A percentile compares a stretch with the other conserved stretches of the same genome.
These are phyloP conservation scores for Danio kyathit DNA, from an alignment of 2,797 vertebrate species.

Conservation along the genomic window DNA sequence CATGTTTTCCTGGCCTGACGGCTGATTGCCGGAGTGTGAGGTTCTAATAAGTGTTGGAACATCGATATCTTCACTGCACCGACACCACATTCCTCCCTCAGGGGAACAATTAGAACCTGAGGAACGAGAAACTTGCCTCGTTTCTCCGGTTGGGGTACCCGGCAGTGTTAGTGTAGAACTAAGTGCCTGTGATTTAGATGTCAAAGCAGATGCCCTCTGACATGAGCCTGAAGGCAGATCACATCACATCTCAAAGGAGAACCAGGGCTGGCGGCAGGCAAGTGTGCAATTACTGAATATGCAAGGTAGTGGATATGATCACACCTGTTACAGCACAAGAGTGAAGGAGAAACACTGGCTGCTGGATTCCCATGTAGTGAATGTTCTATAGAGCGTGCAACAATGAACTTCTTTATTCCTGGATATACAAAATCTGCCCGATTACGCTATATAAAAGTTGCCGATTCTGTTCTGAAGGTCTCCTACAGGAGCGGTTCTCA, in stretches of 20 bases:
- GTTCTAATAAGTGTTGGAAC: conserved; percentile 47
- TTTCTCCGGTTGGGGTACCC: conserved; percentile 14
- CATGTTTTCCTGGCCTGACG: conserved; percentile 29
- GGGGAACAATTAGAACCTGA: conserved; percentile 45
- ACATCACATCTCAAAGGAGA: conserved; percentile 8
- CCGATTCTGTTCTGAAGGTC: too few relatives aligned
- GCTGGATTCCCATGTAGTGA: background rate
- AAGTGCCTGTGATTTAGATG: conserved; percentile 53
- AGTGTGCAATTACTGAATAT: conserved; percentile 32
- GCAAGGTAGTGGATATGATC: conserved; percentile 2
- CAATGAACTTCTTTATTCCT: background rate
- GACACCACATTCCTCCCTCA: background rate
- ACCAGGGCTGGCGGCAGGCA: conserved; percentile 14
- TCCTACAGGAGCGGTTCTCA: too few relatives aligned
- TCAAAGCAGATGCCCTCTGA: conserved; percentile 47
- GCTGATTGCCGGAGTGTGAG: conserved; percentile 19
- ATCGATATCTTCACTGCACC: conserved; percentile 23
- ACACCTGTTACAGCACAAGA: conserved; percentile 11
- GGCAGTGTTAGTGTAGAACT: conserved; percentile 35
- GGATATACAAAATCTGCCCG: background rate
- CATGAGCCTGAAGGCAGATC: conserved; percentile 38
- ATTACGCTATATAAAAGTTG: too few relatives aligned
- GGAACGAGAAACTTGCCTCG: conserved; percentile 19
- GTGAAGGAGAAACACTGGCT: background rate
- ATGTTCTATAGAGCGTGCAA: background rate